phyloP scores from a whole-genome alignment of 2,113 vertebrate species.

The Pantherophis guttatus region DNA sequence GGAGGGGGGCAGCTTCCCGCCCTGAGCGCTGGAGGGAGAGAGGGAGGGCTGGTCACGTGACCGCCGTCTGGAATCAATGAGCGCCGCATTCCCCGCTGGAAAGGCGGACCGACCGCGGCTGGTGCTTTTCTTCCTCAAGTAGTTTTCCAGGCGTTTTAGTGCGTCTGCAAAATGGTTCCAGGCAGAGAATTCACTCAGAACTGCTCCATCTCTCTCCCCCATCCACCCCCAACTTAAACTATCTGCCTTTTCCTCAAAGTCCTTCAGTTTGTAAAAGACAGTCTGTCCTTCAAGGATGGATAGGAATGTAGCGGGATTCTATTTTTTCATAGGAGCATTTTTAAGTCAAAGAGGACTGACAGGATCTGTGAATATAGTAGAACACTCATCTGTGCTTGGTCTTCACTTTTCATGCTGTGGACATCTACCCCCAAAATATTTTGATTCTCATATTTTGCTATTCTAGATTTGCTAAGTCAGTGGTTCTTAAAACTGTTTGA shows the following conservation, averaged over 20 bases:
- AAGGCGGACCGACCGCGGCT: not conserved
- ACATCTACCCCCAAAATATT: not conserved
- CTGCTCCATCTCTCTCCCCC: fast-evolving
- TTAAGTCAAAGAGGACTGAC: not conserved
- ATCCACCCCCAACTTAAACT: not conserved
- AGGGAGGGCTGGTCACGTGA: constrained; percentile 1
- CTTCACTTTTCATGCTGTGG: not conserved
- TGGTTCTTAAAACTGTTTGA: not conserved
- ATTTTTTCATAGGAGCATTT: not conserved
- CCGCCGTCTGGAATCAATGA: constrained; percentile 30
- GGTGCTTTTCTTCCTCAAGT: constrained; percentile 24
- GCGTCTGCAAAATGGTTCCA: constrained; percentile 35
- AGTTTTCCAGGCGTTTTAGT: constrained; percentile 40
- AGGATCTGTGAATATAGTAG: not conserved
- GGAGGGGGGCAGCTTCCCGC: not conserved
- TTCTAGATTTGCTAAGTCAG: not conserved
- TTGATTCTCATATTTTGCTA: not conserved
- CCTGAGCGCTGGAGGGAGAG: fast-evolving
- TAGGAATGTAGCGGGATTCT: not conserved
- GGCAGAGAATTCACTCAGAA: constrained; percentile 33
- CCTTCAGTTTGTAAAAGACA: not conserved
- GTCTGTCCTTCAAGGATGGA: not conserved
- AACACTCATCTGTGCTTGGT: not conserved
- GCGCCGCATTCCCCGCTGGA: not conserved
- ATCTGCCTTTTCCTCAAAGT: not conserved